Percentiles rank a stretch among this genome's conserved stretches.
Evolutionary conservation across 2,113 vertebrate genomes (phyloP).

Genomic region (Phoxinus phoxinus): DNA sequence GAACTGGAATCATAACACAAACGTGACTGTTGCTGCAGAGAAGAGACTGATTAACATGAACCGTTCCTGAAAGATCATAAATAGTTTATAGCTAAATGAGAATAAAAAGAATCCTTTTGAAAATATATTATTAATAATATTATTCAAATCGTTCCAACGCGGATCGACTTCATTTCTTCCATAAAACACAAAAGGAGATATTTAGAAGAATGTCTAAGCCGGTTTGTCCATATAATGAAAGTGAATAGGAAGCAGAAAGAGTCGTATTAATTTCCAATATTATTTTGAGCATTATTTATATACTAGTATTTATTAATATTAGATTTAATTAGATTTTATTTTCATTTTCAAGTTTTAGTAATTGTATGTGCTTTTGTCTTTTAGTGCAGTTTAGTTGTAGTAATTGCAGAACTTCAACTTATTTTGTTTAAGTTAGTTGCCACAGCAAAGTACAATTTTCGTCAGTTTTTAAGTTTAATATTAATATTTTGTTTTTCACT

Average conservation of each 20-base stretch:
- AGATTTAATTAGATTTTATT: background rate
- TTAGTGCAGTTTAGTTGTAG: too few species aligned
- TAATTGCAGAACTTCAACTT: too few species aligned
- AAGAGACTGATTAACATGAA: background rate
- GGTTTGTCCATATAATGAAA: background rate
- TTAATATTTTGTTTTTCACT: background rate
- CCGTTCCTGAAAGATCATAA: too few species aligned
- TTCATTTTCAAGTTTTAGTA: background rate
- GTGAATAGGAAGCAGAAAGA: background rate
- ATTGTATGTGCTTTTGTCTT: background rate
- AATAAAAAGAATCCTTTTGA: background rate
- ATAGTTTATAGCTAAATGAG: background rate
- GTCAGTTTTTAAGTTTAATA: background rate
- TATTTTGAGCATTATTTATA: background rate
- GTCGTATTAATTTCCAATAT: background rate
- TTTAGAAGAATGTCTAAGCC: background rate
- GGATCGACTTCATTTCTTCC: background rate
- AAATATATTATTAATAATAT: background rate
- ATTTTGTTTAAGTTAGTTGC: background rate
- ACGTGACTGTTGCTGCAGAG: background rate
- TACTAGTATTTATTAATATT: background rate
- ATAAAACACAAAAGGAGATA: background rate
- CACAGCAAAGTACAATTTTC: background rate
- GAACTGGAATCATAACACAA: background rate
- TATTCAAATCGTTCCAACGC: constrained; percentile 2